Evolutionary conservation across 1,140 invertebrate species (phyloP), one percentile per base, ranked within the genome.

Genomic region (Eueides isabella): DNA sequence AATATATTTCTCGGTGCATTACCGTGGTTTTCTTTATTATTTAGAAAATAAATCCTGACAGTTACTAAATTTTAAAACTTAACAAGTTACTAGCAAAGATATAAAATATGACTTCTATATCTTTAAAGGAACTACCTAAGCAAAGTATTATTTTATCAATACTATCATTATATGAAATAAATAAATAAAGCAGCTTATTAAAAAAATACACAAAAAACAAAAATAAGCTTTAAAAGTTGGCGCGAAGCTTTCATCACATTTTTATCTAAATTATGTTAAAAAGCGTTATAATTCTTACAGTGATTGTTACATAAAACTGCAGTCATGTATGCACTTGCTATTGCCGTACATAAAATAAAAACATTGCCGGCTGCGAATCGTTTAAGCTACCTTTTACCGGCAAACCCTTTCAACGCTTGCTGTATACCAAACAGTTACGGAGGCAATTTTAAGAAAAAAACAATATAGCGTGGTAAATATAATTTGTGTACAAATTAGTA

Each of bases 311-410:
- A 55, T 26, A 12, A 26, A 55, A 55, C 48, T 55, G 48, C 48
- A 55, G 48, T 55, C 48, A 26, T 30, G 48, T 61, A 16, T 69
- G 48, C 48, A 28, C 23, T 63, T 65, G 38, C 35, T 66, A 44
- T 55, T 66, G 35, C 41, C 23, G 48, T 55, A 66, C 31, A 66
- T 63, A 63, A 63, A 66, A 65, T 65, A 72, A 71, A 72, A 72
- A 72, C 71, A 72, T 72, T 72, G 62, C 44, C 30, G 41, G 30
- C 41, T 62, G 62, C 61, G 63, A 66, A 72, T 67, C 71, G 71
- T 72, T 72, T 72, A 72, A 66, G 62, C 71, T 66, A 72, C 63
- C 63, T 66, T 63, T 72, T 72, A 66, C 71, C n/a, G 71, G 71
- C 41, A 72, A 72, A 72, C 71, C 71, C 71, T 72, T 72, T 72